Percentiles rank a stretch among this genome's conserved stretches.
phyloP scores from a whole-genome alignment of 2,888 invertebrate genomes.

The Drosophila limbata region DNA sequence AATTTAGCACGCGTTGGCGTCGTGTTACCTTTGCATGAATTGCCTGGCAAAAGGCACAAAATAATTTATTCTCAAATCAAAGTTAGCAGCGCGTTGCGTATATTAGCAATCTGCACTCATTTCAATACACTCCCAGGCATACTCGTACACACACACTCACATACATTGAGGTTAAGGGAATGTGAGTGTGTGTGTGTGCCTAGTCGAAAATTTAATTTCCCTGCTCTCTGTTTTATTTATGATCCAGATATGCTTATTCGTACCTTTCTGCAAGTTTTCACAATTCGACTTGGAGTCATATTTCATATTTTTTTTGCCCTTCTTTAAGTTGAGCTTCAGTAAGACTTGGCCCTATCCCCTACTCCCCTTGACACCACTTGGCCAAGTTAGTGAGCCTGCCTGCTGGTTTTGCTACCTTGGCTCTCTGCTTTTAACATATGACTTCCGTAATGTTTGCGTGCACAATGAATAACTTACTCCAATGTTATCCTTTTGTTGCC shows the following conservation, averaged over 20 bases:
- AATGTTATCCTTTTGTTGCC: conserved; percentile 80
- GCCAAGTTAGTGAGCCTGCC: conserved; percentile 26
- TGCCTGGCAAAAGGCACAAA: conserved; percentile 66
- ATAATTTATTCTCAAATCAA: conserved; percentile 82
- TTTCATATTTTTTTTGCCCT: conserved; percentile 67
- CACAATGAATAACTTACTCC: conserved; percentile 82
- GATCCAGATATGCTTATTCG: conserved; percentile 82
- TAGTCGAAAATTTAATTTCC: conserved; percentile 82
- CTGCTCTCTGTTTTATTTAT: conserved; percentile 79
- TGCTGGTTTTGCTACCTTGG: conserved; percentile 64
- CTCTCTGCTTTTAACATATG: conserved; percentile 77
- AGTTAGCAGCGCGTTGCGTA: conserved; percentile 80
- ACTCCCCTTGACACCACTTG: too few relatives aligned
- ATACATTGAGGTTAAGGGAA: conserved; percentile 20
- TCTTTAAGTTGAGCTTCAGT: conserved; percentile 27
- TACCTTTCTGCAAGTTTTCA: conserved; percentile 82
- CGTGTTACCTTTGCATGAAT: conserved; percentile 44
- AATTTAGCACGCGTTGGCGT: conserved; percentile 45
- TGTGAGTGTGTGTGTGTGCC: conserved; percentile 52
- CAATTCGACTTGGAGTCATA: conserved; percentile 81
- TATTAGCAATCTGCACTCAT: conserved; percentile 78
- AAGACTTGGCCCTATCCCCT: conserved; percentile 58
- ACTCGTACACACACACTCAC: conserved; percentile 23
- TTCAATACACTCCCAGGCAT: conserved; percentile 45
- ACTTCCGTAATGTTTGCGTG: conserved; percentile 82